Percentiles rank a stretch among this genome's conserved stretches.
These are phyloP conservation scores for Megalonaias nervosa DNA, from an alignment of 1,140 invertebrate genomes.

Conservation along the genomic window DNA sequence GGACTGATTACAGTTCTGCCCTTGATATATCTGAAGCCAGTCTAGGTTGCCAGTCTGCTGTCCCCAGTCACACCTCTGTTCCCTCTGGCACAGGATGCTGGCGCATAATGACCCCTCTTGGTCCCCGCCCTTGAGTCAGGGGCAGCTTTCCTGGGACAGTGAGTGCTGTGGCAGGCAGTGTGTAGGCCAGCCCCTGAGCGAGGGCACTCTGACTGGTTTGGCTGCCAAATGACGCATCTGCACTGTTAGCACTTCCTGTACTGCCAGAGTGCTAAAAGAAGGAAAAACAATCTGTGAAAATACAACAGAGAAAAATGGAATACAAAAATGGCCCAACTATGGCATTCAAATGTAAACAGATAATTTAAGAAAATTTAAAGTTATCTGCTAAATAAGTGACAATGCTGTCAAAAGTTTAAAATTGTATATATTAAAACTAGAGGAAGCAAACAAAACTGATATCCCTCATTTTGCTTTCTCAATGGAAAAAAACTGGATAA, in stretches of 20 bases:
- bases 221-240: slow-evolving; percentile 46
- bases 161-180: slow-evolving; percentile 18
- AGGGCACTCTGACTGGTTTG: slow-evolving; percentile 36
- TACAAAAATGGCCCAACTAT: too few relatives aligned
- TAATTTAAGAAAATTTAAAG: too few relatives aligned
- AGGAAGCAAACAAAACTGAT: too few relatives aligned
- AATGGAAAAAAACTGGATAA: too few relatives aligned
- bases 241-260: slow-evolving; percentile 55
- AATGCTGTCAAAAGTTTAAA: too few relatives aligned
- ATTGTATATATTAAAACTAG: too few relatives aligned
- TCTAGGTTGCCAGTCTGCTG: too few relatives aligned
- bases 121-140: slow-evolving; percentile 12
- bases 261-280: slow-evolving; percentile 57
- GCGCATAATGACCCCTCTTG: slow-evolving; percentile 25
- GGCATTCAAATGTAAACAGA: too few relatives aligned
- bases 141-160: slow-evolving; percentile 25
- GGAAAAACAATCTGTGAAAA: neutral
- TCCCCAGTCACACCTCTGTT: slow-evolving; percentile 55
- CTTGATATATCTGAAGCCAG: too few relatives aligned
- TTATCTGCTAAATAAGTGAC: too few relatives aligned
- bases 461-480: too few relatives aligned
- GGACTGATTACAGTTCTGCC: too few relatives aligned
- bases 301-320: neutral
- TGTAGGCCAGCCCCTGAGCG: slow-evolving; percentile 26
- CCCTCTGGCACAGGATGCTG: slow-evolving; percentile 53